These are phyloP conservation scores for Drosophila hydei DNA, from an alignment of 1,140 invertebrate species.

Conservation along the genomic window DNA sequence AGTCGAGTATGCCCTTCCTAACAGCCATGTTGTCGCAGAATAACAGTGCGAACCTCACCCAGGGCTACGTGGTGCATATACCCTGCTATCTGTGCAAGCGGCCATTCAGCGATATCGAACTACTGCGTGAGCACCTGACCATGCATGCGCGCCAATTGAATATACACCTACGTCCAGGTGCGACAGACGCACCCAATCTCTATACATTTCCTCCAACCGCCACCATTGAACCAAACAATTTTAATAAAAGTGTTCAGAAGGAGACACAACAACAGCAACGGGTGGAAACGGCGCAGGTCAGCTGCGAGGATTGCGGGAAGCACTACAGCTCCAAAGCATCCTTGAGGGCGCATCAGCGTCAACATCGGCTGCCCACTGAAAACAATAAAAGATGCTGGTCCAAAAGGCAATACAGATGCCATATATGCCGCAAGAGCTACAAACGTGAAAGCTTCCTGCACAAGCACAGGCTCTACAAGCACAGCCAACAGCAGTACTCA, in stretches of 20 bases:
- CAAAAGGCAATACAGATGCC: constrained; percentile 19
- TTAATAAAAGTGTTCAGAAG: no score
- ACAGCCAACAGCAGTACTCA: neutral
- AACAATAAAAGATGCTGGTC: neutral
- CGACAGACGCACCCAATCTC: neutral
- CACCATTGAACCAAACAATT: neutral
- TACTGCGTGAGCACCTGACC: constrained; percentile 41
- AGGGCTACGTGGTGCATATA: constrained; percentile 32
- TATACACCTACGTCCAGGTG: neutral
- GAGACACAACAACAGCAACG: neutral
- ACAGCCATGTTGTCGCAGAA: constrained; percentile 15
- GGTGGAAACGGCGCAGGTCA: neutral
- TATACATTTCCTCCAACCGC: neutral
- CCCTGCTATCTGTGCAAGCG: constrained; percentile 59
- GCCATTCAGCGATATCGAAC: constrained; percentile 39
- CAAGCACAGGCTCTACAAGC: constrained; percentile 42
- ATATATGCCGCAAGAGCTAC: constrained; percentile 42
- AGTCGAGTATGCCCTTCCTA: constrained; percentile 6
- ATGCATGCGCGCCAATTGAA: constrained; percentile 24
- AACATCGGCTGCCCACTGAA: neutral
- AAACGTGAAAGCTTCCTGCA: constrained; percentile 17
- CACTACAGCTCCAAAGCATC: neutral
- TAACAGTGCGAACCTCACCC: constrained; percentile 8
- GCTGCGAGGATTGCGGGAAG: neutral
- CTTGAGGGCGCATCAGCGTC: neutral